Base-by-base conservation (phyloP, 2,888 invertebrate genomes). In the Ectemnius cavifrons region DNA sequence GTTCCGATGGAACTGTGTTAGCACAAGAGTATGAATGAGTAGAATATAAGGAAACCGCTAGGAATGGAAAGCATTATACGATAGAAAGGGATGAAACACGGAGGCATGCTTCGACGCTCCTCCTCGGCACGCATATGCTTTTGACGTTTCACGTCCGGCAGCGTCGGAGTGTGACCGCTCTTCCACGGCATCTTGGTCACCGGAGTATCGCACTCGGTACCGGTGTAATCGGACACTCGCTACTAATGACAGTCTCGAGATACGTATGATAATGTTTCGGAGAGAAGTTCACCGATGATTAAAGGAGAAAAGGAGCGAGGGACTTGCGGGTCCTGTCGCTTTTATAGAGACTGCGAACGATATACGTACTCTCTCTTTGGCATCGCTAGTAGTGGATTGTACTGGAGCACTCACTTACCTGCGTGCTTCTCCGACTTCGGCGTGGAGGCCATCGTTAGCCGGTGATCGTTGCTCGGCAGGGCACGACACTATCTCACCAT, bases 371-470 rank as follows among this genome's bases (percentile, higher is more conserved):
- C 67, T 70, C 68, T 75, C 66, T 70, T 70, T 67, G 68, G 75
- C 64, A 71, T 64, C 73, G 73, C 79, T 68, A 77, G 71, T 66
- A 77, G 52, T 52, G 16, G 16, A 16, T 16, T 14, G 37, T 37
- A 16, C 14, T 52, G 52, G 14, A 62, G 63, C 73, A 59, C 65
- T 37, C 74, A 85, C 90, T 88, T 75, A 90, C 90, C 90, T 87
- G 87, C 84, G 78, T 88, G 89, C 86, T 90, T 90, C 80, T 90
- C 90, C 85, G 89, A 83, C 85, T 89, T 90, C 77, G 90, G 87
- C 84, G 90, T 90, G 80, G 90, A 87, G 84, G 90, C 88, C 90
- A 89, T 89, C 79, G 83, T 79, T 78, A 67, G 73, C 79, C 77
- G 74, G 77, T 80, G 75, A 67, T 82, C 73, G 64, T 76, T 84